A percentile compares a stretch with the other conserved stretches of the same genome.
phyloP scores from a whole-genome alignment of 2,797 vertebrate genomes.

The Alosa sapidissima region DNA sequence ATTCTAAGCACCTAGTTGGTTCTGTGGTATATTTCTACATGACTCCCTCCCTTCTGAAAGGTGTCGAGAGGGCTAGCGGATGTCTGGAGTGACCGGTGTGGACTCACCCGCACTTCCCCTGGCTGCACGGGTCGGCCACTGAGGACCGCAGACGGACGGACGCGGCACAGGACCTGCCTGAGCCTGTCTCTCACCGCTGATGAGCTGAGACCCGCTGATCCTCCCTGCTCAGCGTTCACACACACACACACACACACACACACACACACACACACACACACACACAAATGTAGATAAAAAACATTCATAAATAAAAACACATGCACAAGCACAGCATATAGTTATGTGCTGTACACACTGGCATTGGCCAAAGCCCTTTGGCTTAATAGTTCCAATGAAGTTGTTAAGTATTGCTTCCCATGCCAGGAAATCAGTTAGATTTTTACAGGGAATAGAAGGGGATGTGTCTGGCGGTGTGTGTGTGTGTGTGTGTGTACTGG shows the following conservation, averaged over 20 bases:
- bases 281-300: not conserved
- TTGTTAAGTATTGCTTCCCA: not conserved
- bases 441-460: not conserved
- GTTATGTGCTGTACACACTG: too few species aligned
- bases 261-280: not conserved
- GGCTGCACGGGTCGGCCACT: constrained; percentile 75
- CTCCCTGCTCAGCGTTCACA: constrained; percentile 57
- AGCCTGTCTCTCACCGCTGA: constrained; percentile 73
- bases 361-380: not conserved
- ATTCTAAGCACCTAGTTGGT: too few species aligned
- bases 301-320: not conserved
- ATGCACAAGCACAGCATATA: not conserved
- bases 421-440: not conserved
- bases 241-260: constrained; percentile 26
- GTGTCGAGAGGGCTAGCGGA: too few species aligned
- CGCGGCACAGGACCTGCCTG: constrained; percentile 75
- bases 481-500: not conserved
- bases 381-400: not conserved
- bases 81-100: not conserved
- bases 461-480: not conserved
- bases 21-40: too few species aligned
- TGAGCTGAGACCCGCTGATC: constrained; percentile 40
- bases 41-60: too few species aligned
- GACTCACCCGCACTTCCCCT: constrained; percentile 79
- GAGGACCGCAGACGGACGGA: constrained; percentile 80